Percentiles rank a stretch among this genome's conserved stretches.
Conservation (phyloP, 2,888 invertebrate genomes). For the Netelia inedita region DNA sequence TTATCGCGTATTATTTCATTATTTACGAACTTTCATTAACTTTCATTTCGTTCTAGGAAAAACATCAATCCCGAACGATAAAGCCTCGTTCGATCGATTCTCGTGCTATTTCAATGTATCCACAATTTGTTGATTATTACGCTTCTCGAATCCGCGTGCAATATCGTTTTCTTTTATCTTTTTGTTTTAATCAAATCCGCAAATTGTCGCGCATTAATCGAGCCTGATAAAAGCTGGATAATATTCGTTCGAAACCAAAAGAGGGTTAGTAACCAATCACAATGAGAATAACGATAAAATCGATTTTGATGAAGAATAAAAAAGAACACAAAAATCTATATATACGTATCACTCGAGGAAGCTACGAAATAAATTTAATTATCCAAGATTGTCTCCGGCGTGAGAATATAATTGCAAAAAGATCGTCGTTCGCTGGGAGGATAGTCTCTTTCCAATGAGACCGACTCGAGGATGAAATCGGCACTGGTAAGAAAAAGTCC, state of each 20-base stretch:
- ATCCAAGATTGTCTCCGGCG: constrained; percentile 3
- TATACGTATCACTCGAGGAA: neutral
- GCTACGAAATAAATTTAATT: constrained; percentile 18
- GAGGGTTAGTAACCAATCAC: neutral
- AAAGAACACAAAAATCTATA: constrained; percentile 16
- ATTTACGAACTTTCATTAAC: constrained; percentile 33
- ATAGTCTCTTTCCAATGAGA: neutral
- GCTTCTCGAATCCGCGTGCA: too few relatives aligned
- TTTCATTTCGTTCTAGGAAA: too few relatives aligned
- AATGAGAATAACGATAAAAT: neutral
- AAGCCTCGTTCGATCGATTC: too few relatives aligned
- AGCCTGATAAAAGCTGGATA: too few relatives aligned
- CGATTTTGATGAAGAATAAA: neutral
- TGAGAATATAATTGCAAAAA: constrained; percentile 43
- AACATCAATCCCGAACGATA: too few relatives aligned
- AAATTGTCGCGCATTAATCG: too few relatives aligned
- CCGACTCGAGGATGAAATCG: constrained; percentile 14
- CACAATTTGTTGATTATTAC: too few relatives aligned
- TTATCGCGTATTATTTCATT: constrained; percentile 37
- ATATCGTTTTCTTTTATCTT: too few relatives aligned
- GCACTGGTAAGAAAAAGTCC: constrained; percentile 15
- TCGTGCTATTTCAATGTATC: too few relatives aligned
- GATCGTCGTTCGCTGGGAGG: neutral
- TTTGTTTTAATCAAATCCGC: too few relatives aligned
- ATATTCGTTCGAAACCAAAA: too few relatives aligned